Evolutionary conservation across 2,888 invertebrate genomes (phyloP), one percentile per base, ranked within the genome.

Genomic region (Standfussiana lucernea): DNA sequence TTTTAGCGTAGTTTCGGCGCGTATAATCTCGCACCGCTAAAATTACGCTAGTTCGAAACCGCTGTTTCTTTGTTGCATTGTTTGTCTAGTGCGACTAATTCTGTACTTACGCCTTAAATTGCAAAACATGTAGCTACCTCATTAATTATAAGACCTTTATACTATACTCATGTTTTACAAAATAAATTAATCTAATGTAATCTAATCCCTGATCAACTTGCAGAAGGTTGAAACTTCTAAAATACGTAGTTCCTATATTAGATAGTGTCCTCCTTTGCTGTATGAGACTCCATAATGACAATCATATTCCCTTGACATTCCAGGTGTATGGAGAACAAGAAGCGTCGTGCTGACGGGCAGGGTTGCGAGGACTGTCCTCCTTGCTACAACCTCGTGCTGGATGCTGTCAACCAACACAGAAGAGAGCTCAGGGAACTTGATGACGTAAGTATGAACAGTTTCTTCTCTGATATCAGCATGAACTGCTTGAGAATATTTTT

Each of bases 281-380:
- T 21, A 4, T 59, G 59, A 28, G 28, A 35, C 10, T 18, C 15
- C 13, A 15, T 40, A 24, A 10, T 24, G 15, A n/a, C 24, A 8
- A 40, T 59, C 11, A 59, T 35, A 69, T 42, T 69, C 15, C 21
- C 0, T 15, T 50, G 15, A 28, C 1, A 24, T 69, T n/a, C 0
- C 75, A 97, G 99, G 62, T 99, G 99, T 93, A 99, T 99, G 95
- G 99, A 99, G 93, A 99, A 99, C 93, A 99, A 99, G 93, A 98
- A 98, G 92, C 98, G 99, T 92, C 97, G 99, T 42, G 92, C 92
- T 0, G 96, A 96, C 42, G 98, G 99, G 83, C 98, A 98, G 76
- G 99, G 99, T 28, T 99, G 99, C 89, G 97, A 98, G 67, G 98
- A 99, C 91, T 99, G 99, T 93, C 99, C 99, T 0, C 98, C 98